Evolutionary conservation across 2,113 vertebrate species (phyloP), one percentile per base, ranked within the genome.

Genomic region (Pitta sordida): DNA sequence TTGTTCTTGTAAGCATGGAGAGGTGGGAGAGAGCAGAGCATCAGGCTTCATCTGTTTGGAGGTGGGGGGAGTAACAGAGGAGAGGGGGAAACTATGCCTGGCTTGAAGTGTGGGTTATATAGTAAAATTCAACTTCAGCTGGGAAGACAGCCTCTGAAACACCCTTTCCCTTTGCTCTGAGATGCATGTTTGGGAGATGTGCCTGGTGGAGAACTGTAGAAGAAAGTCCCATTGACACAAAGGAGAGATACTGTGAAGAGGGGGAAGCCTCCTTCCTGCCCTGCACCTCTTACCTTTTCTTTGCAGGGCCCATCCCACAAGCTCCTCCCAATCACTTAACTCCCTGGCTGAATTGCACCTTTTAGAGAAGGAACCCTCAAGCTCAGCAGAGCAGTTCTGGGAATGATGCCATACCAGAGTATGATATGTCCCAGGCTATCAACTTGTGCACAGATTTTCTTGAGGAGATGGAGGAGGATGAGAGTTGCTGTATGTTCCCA

Each of bases 181-280:
- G 52, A 49, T 39, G n/a, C 48, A 37, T 88, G 77, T 64, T 39
- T 80, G 29, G 15, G 58, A 55, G 21, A 9, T 83, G 67, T 95
- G 43, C n/a, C 49, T 65, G 20, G 49, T 11, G 13, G 24, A 79
- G 41, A 70, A 75, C 30, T 10, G 3, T 69, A 73, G 69, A 84
- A 67, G 27, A 30, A 62, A 75, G 67, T 89, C 52, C 58, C 34
- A 15, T 5, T 80, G 49, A 75, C 43, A 80, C 49, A 71, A 90
- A 80, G 34, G 49, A 75, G 55, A 91, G 43, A 86, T 87, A 87
- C 86, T 94, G 74, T 89, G 88, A 94, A 91, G 44, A 90, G 67
- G 30, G 52, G 32, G 46, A 86, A 91, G 36, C 56, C 64, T 89
- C 43, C 60, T 53, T 90, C 63, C 62, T 79, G 44, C 75, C 83